Base-by-base conservation (phyloP, 2,888 invertebrate genomes). In the Melipona bicolor region DNA sequence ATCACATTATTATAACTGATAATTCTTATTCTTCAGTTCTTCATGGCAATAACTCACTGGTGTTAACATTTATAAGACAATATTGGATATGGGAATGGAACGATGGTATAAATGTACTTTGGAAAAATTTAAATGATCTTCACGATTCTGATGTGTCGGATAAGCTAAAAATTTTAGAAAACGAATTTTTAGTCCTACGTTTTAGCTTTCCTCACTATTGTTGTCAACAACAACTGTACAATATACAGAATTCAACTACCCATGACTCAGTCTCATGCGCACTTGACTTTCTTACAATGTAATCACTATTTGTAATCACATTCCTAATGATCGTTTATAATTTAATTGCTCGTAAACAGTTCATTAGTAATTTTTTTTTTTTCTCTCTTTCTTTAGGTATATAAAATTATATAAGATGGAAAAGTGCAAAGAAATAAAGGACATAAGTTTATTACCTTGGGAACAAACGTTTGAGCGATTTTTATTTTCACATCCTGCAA, bases 161-260 rank as follows among this genome's bases (percentile, higher is more conserved):
- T 50, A 91, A 89, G 71, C 80, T 93, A 54, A 90, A 83, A 83
- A 90, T 93, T 24, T 89, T 87, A 74, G 92, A 94, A 77, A 88
- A 90, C 67, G 96, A 96, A 92, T 93, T 96, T 59, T 91, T 93
- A 0, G 91, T 94, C 17, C 91, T 97, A 54, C 95, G 95, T 88
- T 94, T 95, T 0, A 95, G 96, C 11, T 96, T 95, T 72, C 94
- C 96, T 0, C 91, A 95, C 71, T 95, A 95, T 91, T 95, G 95
- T 61, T 95, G 96, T 64, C 94, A 95, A 4, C 95, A 95, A 71
- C 95, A 96, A 77, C 92, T 97, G 68, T 94, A 95, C 56, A 95
- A 95, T 43, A 94, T 97, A 75, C 96, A 97, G 91, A 97, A 96
- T 91, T 96, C 96, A 0, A 96, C 96, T 0, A 95, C 96, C 0